Base-by-base conservation (phyloP, 1,140 invertebrate species). In the Neotoxoptera formosana region DNA sequence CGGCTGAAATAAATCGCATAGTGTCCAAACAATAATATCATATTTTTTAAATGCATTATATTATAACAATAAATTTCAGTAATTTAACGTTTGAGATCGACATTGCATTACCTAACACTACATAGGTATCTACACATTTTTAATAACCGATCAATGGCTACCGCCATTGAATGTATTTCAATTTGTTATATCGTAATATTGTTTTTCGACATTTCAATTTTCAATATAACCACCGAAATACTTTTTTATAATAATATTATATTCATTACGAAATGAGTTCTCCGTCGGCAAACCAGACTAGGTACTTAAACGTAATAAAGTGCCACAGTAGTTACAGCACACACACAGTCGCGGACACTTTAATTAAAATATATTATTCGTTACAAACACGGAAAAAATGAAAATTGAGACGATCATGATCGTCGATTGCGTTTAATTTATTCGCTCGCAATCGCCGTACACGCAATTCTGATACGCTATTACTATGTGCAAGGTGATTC, bases 281-380 rank as follows among this genome's bases (percentile, higher is more conserved):
- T 23, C 14, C n/a, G 14, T n/a, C 60, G 7, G 30, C 30, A 0
- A 76, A 34, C n/a, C n/a, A 76, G 1, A 76, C 60, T 76, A 41
- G 41, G 4, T 41, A 76, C n/a, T 76, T 17, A 76, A 76, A 76
- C n/a, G n/a, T 76, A n/a, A 76, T 67, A n/a, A 67, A 67, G 9
- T 30, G 60, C 30, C n/a, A 1, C 17, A 30, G 14, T 0, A 11
- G 60, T n/a, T 6, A n/a, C 4, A 41, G 41, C n/a, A 4, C 41
- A 14, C 7, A 30, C 6, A n/a, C 60, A 67, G 11, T n/a, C 60
- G 9, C 60, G 0, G 36, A 41, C 20, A 36, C 21, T 36, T 83
- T 83, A 83, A 36, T 83, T 83, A 83, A 83, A 83, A 83, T 83
- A 76, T 83, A 81, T 81, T 81, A 36, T 81, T 81, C 9, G 34